A percentile compares a stretch with the other conserved stretches of the same genome.
These are phyloP conservation scores for Manis pentadactyla DNA, from an alignment of 2,797 vertebrate genomes.

Conservation along the genomic window DNA sequence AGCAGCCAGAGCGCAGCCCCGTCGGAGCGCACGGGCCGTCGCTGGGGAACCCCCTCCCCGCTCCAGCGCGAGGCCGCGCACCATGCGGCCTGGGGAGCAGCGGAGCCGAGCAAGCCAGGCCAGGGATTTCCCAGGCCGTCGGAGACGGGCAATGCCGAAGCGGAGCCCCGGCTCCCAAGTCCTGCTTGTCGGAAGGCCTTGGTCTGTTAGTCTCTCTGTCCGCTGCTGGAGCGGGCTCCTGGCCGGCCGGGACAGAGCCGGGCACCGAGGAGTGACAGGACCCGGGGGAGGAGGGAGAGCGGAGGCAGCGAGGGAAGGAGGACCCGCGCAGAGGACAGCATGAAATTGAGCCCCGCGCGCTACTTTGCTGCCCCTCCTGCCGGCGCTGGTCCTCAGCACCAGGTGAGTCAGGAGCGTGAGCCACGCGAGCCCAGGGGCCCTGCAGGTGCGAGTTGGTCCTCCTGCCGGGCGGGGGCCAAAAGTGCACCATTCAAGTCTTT, in stretches of 20 bases:
- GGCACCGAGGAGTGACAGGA: fast-evolving
- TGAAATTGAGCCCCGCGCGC: slow-evolving; percentile 73
- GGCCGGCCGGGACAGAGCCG: neutral
- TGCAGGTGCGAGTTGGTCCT: neutral
- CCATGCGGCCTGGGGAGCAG: slow-evolving; percentile 51
- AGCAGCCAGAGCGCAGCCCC: fast-evolving
- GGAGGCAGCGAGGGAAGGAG: fast-evolving
- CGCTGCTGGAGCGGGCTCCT: neutral
- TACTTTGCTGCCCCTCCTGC: slow-evolving; percentile 70
- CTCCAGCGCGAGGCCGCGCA: neutral
- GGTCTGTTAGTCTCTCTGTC: neutral
- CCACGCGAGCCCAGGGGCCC: neutral
- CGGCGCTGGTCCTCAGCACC: slow-evolving; percentile 61
- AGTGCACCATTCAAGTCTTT: neutral
- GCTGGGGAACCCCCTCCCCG: neutral
- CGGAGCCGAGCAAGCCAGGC: slow-evolving; percentile 49
- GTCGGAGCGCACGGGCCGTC: neutral
- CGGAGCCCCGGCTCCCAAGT: neutral
- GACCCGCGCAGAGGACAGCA: fast-evolving
- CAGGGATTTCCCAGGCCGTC: slow-evolving; percentile 64
- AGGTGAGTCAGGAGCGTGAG: slow-evolving; percentile 75
- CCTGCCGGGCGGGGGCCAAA: neutral
- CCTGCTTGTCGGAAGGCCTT: neutral
- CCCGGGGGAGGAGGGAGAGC: neutral
- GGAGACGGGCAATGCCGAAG: slow-evolving; percentile 65